Percentiles rank a stretch among this genome's conserved stretches.
Evolutionary conservation across 2,797 vertebrate species (phyloP).

Genomic region (Pteropus rufus): DNA sequence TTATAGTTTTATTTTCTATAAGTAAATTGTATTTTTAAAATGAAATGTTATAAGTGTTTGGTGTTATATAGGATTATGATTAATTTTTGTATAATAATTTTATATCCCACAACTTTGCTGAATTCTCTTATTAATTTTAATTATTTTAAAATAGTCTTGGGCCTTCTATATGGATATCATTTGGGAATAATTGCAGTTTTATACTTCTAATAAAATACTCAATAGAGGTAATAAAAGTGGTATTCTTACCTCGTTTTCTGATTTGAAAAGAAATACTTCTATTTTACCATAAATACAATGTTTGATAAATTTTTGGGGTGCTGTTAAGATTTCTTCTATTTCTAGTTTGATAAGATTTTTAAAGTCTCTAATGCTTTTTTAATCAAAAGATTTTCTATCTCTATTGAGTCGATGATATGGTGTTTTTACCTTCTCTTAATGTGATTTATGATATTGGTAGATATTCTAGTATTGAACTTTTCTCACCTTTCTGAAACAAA

Average conservation of each 20-base stretch:
- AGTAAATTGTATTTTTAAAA: background rate
- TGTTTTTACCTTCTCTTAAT: background rate
- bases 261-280: constrained; percentile 39
- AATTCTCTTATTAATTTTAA: background rate
- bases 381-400: constrained; percentile 15
- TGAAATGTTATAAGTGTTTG: background rate
- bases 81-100: constrained; percentile 8
- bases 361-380: constrained; percentile 28
- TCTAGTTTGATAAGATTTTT: constrained; percentile 22
- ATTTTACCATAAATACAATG: background rate
- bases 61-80: background rate
- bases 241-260: background rate
- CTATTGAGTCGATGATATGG: background rate
- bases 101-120: background rate
- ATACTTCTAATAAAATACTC: background rate
- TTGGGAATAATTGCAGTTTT: background rate
- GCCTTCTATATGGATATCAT: background rate
- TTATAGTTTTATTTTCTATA: constrained; percentile 3
- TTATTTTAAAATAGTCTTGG: background rate
- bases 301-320: constrained; percentile 29
- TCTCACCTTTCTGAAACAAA: background rate
- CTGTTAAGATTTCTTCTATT: constrained; percentile 24
- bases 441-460: background rate
- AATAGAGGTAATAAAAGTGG: background rate
- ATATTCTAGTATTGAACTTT: constrained; percentile 10